Percentiles rank a stretch among this genome's conserved stretches.
These are phyloP conservation scores for Phaetusa simplex DNA, from an alignment of 2,113 vertebrate genomes.

Conservation along the genomic window DNA sequence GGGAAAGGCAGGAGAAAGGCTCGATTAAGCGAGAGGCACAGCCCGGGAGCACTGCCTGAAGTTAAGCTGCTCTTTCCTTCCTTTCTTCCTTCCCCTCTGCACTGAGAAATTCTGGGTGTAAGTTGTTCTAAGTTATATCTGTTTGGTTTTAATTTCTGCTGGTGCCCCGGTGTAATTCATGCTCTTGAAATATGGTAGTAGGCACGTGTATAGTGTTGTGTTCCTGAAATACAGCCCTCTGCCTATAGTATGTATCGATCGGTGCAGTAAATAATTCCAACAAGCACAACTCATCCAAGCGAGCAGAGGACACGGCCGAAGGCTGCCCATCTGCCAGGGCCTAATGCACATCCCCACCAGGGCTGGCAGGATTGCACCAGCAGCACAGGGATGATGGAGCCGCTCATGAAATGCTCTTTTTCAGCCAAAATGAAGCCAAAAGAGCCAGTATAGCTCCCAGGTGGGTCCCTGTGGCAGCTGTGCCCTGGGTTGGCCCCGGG, in stretches of 20 bases:
- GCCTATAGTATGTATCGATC: neutral
- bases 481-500: neutral
- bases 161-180: conserved; percentile 3
- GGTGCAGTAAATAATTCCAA: neutral
- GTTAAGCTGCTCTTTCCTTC: neutral
- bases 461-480: neutral
- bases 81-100: neutral
- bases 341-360: neutral
- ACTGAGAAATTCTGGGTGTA: neutral
- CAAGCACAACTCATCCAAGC: neutral
- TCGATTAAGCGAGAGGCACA: neutral
- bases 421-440: neutral
- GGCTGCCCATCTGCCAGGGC: conserved; percentile 25
- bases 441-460: neutral
- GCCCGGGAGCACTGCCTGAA: neutral
- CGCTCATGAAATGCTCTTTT: neutral
- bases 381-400: neutral
- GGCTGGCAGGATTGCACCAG: neutral
- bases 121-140: neutral
- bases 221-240: neutral
- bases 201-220: neutral
- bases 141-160: conserved; percentile 30
- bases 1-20: neutral
- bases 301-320: neutral
- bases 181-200: neutral